These are phyloP conservation scores for Noctuana brunneofusca DNA, from an alignment of 2,888 invertebrate species.

Conservation along the genomic window DNA sequence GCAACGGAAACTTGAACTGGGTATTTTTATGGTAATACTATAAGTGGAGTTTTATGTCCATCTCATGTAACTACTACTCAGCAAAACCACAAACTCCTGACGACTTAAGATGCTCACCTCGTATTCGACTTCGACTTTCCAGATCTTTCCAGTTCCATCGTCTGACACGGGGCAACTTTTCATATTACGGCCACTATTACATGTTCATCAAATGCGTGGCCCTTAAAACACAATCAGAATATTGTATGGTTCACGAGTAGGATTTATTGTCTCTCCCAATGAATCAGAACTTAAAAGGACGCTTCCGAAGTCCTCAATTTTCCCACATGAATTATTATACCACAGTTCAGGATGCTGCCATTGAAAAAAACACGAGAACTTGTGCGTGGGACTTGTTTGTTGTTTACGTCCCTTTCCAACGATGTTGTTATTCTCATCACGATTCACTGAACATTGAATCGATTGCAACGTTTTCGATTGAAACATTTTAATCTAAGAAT, in stretches of 20 bases:
- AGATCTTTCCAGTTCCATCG: too few relatives aligned
- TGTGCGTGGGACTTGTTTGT: slow-evolving; percentile 58
- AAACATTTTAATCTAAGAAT: background rate
- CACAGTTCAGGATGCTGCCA: slow-evolving; percentile 31
- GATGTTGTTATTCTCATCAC: slow-evolving; percentile 19
- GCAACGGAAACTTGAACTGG: too few relatives aligned
- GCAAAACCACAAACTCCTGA: too few relatives aligned
- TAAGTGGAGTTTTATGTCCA: too few relatives aligned
- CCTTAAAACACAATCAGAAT: background rate
- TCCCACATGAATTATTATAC: slow-evolving; percentile 31
- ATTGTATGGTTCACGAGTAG: background rate
- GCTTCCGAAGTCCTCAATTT: slow-evolving; percentile 27
- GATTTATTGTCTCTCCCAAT: slow-evolving; percentile 19
- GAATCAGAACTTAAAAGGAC: slow-evolving; percentile 30
- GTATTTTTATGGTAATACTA: too few relatives aligned
- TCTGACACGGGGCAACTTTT: too few relatives aligned
- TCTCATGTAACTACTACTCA: too few relatives aligned
- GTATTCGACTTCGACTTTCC: too few relatives aligned
- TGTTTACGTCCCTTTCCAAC: slow-evolving; percentile 57
- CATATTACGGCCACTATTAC: too few relatives aligned
- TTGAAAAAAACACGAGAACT: slow-evolving; percentile 33
- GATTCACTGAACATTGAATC: slow-evolving; percentile 25
- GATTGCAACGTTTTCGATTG: slow-evolving; percentile 14
- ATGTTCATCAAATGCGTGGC: too few relatives aligned
- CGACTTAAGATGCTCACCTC: too few relatives aligned